Evolutionary conservation across 2,113 vertebrate species (phyloP), one percentile per base, ranked within the genome.

Genomic region (Puntigrus tetrazona): DNA sequence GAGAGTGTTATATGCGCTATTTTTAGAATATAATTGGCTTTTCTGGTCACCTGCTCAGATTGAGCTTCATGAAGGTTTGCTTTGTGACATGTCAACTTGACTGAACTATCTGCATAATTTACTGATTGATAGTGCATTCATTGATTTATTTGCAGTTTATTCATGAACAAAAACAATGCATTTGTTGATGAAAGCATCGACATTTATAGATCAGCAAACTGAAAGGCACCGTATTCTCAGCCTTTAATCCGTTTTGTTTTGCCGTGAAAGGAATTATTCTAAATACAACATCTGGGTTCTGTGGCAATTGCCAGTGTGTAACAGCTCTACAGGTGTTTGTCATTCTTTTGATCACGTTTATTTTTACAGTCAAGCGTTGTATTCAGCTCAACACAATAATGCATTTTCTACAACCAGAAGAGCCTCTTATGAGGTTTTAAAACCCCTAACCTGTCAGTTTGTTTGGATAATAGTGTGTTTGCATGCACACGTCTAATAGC

Each of bases 391-490:
- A 47, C 41, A 47, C 43, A 47, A 78, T 34, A 34, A 36, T n/a
- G 38, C 31, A 34, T 57, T 78, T 76, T 22, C 25, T 47, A 52
- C 16, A 10, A 52, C 9, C 55, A 50, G 16, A 47, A 31, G 20
- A 69, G 3, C 20, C 5, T 61, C 38, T 61, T 50, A 81, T 16
- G 38, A 67, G 47, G 38, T 73, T 41, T 65, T 73, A 81, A 76
- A 65, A 31, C 13, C 31, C 13, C 22, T 82, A 20, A 82, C 7
- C 31, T 77, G 36, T 52, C 22, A 77, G 82, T 84, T 88, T 81
- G 59, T 84, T 86, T 88, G 78, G 36, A 36, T 83, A 81, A 52
- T 36, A 84, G 55, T 79, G 43, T 84, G 81, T 84, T 88, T 86
- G 43, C 77, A 80, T 72, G 69, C 72, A 36, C 84, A 70, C 52